A percentile compares a stretch with the other conserved stretches of the same genome.
Conservation (phyloP, 2,888 invertebrate species). For the Heliconius ismenius region DNA sequence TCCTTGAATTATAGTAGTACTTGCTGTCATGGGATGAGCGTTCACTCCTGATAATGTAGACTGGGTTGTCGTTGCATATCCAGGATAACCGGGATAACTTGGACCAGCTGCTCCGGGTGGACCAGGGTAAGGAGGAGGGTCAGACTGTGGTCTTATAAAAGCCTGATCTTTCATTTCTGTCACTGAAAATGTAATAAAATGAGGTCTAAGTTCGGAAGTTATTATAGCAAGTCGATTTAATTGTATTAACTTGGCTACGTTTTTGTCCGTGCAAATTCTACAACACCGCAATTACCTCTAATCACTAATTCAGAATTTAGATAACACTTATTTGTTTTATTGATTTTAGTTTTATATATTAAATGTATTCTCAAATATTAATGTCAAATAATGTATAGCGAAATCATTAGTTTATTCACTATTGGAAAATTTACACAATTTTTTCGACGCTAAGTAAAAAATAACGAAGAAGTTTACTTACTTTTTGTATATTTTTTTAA, state of each 20-base stretch:
- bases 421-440: not conserved
- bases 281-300: not conserved
- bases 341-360: not conserved
- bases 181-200: conserved; percentile 36
- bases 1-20: conserved; percentile 40
- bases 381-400: not conserved
- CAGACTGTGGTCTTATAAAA: conserved; percentile 39
- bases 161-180: conserved; percentile 35
- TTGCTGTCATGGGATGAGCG: conserved; percentile 17
- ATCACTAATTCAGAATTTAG: not conserved
- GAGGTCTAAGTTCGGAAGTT: not conserved
- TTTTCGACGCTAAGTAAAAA: not conserved
- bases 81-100: conserved; percentile 23
- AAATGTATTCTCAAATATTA: not conserved
- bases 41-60: conserved; percentile 28
- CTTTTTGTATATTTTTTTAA: conserved; percentile 34
- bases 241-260: not conserved
- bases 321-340: not conserved
- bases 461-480: conserved; percentile 32
- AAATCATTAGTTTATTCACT: not conserved
- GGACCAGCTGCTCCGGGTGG: conserved; percentile 34
- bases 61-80: conserved; percentile 31
- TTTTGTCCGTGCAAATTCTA: not conserved
- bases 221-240: not conserved
- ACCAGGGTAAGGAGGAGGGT: conserved; percentile 49